phyloP scores from a whole-genome alignment of 64 coral and sea anemone genomes.

The Montipora sp. region DNA sequence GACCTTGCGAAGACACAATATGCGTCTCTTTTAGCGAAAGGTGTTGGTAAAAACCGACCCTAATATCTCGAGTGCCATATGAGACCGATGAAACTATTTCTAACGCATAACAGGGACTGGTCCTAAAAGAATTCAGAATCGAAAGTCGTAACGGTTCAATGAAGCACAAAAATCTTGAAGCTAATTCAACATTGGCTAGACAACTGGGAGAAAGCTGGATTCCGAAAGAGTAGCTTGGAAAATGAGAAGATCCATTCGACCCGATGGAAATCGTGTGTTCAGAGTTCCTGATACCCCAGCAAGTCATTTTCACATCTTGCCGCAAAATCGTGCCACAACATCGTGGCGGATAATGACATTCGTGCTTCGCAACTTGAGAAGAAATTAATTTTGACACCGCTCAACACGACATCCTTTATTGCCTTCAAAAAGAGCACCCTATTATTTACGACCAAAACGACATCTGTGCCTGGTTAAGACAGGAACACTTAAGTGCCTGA shows the following conservation, averaged over 20 bases:
- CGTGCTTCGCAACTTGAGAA: neutral
- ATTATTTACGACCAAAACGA: neutral
- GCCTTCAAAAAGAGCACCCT: neutral
- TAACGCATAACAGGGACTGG: constrained; percentile 3
- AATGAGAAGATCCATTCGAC: neutral
- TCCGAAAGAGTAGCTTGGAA: constrained; percentile 2
- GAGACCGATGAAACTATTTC: neutral
- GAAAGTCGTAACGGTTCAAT: constrained; percentile 5
- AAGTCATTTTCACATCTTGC: neutral
- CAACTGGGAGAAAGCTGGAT: constrained; percentile 12
- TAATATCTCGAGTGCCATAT: neutral
- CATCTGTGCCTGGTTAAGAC: neutral
- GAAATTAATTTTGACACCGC: neutral
- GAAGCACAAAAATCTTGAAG: neutral
- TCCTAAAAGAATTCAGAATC: neutral
- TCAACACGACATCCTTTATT: neutral
- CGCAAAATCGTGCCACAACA: neutral
- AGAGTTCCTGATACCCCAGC: constrained; percentile 26
- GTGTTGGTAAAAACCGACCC: constrained; percentile 23
- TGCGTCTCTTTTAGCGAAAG: constrained; percentile 22
- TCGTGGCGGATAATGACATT: neutral
- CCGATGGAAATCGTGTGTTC: constrained; percentile 4
- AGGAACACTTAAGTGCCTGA: neutral
- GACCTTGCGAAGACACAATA: constrained; percentile 44
- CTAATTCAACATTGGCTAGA: constrained; percentile 12